Conservation (phyloP, 2,113 vertebrate species). For the Tichodroma muraria region DNA sequence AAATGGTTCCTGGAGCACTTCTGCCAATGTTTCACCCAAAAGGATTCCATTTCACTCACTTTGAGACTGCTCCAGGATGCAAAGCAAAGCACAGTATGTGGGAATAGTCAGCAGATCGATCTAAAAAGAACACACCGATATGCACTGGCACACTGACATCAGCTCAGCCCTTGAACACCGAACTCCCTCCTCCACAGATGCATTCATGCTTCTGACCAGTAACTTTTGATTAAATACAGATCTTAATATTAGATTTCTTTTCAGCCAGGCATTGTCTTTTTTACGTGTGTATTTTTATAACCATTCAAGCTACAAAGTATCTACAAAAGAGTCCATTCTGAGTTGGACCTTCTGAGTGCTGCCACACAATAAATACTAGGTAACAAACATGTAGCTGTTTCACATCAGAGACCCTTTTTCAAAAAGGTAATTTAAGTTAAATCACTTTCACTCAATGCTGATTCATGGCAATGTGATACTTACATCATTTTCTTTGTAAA, state of each 20-base stretch:
- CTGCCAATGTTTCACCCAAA: neutral
- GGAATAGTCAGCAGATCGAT: neutral
- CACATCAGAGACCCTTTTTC: neutral
- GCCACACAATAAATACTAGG: neutral
- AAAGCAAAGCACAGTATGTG: neutral
- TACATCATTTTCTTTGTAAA: neutral
- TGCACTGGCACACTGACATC: neutral
- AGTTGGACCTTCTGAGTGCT: neutral
- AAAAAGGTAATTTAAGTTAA: neutral
- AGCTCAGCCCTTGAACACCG: neutral
- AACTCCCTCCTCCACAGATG: neutral
- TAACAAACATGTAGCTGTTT: neutral
- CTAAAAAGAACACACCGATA: neutral
- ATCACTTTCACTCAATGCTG: neutral
- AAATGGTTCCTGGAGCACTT: neutral
- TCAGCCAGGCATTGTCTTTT: neutral
- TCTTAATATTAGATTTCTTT: neutral
- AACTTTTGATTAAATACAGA: neutral
- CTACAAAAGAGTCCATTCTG: neutral
- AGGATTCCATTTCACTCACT: neutral
- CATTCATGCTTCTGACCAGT: neutral
- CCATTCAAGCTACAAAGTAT: neutral
- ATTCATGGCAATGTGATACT: neutral
- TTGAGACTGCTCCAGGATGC: neutral
- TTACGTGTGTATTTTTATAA: neutral